Evolutionary conservation across 2,888 invertebrate genomes (phyloP).

Genomic region (Rhopalosiphum nymphaeae): DNA sequence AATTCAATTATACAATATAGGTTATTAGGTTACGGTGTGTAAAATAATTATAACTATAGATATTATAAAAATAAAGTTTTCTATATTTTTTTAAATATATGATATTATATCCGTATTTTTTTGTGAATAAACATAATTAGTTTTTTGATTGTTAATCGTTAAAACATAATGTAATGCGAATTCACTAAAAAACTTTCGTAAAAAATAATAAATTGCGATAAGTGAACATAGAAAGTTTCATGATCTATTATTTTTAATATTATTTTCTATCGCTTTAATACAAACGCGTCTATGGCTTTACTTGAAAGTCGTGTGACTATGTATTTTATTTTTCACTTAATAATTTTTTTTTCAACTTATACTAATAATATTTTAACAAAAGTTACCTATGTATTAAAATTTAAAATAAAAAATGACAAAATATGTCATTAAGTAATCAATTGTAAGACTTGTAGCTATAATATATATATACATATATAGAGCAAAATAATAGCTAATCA

Average conservation of each 20-base stretch:
- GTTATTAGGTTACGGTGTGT: background rate
- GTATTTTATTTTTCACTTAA: too few relatives aligned
- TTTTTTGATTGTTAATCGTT: background rate
- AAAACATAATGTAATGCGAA: too few relatives aligned
- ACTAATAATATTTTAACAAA: background rate
- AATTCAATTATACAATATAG: background rate
- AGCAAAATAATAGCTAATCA: background rate
- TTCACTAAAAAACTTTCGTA: too few relatives aligned
- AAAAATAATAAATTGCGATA: background rate
- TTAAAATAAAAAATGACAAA: background rate
- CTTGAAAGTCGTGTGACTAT: too few relatives aligned
- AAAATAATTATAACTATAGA: background rate
- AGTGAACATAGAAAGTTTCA: background rate
- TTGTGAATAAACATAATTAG: background rate
- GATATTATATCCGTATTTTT: background rate
- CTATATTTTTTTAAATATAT: background rate
- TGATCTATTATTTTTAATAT: background rate
- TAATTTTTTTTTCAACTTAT: background rate
- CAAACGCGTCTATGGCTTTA: background rate
- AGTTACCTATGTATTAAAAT: background rate
- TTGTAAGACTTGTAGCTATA: background rate
- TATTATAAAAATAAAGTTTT: background rate
- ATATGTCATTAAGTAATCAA: background rate
- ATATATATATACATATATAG: background rate
- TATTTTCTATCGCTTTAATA: constrained; percentile 1